Percentiles rank a stretch among this genome's conserved stretches.
Conservation (phyloP, 2,113 vertebrate species). For the Corythaeola cristata region DNA sequence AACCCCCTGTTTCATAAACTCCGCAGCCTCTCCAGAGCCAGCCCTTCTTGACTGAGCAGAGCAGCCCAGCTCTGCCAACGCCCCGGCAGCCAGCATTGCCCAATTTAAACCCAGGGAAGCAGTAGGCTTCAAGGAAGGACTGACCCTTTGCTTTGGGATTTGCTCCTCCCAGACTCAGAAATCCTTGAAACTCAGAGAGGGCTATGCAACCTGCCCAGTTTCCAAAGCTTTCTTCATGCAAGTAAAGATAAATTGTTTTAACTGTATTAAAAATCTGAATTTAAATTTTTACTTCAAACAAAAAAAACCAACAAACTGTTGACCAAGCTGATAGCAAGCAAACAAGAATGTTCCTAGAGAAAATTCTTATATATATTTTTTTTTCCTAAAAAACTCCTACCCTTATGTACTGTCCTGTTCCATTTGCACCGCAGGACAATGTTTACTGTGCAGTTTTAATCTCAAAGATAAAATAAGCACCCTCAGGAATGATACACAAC, state of each 20-base stretch:
- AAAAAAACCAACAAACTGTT: neutral
- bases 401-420: neutral
- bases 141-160: neutral
- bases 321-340: neutral
- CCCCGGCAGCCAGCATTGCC: neutral
- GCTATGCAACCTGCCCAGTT: neutral
- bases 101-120: neutral
- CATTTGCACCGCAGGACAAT: neutral
- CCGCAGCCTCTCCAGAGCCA: neutral
- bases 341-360: neutral
- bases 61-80: neutral
- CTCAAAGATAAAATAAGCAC: neutral
- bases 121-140: neutral
- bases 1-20: neutral
- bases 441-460: neutral
- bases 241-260: neutral
- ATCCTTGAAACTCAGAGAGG: rapidly evolving
- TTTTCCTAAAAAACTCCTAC: neutral
- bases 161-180: neutral
- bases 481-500: neutral
- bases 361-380: too few relatives aligned
- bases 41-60: neutral
- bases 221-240: neutral
- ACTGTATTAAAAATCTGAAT: neutral
- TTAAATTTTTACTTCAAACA: neutral